Percentiles rank a stretch among this genome's conserved stretches.
phyloP scores from a whole-genome alignment of 2,113 vertebrate species.

The Eulemur macaco region DNA sequence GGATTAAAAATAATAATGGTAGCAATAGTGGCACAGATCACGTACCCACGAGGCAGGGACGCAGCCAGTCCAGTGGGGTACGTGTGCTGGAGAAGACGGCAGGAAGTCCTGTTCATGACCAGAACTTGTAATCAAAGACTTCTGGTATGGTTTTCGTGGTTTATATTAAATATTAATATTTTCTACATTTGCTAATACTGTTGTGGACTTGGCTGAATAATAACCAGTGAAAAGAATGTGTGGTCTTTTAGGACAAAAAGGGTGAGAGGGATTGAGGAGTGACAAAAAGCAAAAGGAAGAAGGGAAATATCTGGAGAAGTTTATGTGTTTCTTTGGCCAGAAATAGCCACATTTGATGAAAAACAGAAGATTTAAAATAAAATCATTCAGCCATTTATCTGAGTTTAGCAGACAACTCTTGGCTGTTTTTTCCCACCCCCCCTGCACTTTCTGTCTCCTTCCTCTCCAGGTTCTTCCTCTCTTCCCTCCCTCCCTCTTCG shows the following conservation, averaged over 20 bases:
- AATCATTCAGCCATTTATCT: no score
- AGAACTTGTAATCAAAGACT: not conserved
- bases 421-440: rapidly evolving
- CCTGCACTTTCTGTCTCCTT: rapidly evolving
- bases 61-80: no score
- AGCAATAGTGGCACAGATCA: not conserved
- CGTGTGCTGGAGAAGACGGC: rapidly evolving
- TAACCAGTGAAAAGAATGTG: not conserved
- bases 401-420: not conserved
- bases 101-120: not conserved
- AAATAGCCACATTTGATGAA: not conserved
- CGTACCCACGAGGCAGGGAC: no score
- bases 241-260: not conserved
- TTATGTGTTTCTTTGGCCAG: not conserved
- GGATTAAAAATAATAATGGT: not conserved
- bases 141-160: not conserved
- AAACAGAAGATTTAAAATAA: not conserved
- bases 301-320: not conserved
- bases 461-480: not conserved
- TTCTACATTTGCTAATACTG: not conserved
- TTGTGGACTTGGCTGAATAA: not conserved
- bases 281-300: not conserved
- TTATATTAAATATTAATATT: not conserved
- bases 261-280: not conserved
- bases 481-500: not conserved